Evolutionary conservation across 1,140 invertebrate species (phyloP).

Genomic region (Calosoma granatense): DNA sequence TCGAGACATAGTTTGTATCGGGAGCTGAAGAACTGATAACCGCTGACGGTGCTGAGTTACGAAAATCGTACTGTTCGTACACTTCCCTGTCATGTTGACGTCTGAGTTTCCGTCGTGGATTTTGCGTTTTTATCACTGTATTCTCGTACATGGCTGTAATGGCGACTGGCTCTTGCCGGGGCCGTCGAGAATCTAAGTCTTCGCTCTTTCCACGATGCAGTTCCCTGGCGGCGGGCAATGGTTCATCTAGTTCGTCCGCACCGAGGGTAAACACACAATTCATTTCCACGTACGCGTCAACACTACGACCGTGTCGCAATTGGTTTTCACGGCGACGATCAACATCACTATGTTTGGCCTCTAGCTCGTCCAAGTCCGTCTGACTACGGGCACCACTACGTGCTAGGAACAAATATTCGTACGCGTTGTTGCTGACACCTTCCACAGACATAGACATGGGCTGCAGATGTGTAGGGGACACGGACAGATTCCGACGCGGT

Average conservation of each 20-base stretch:
- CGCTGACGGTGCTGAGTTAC: constrained; percentile 15
- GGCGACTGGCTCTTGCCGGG: constrained; percentile 51
- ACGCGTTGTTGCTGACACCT: constrained; percentile 40
- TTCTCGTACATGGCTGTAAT: constrained; percentile 64
- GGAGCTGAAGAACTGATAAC: constrained; percentile 27
- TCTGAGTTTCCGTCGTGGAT: constrained; percentile 57
- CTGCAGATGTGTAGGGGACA: constrained; percentile 63
- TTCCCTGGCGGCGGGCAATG: constrained; percentile 23
- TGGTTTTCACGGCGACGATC: constrained; percentile 38
- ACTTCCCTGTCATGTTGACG: constrained; percentile 42
- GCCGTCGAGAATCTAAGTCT: constrained; percentile 37
- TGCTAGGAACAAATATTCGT: constrained; percentile 52
- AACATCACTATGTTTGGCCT: constrained; percentile 11
- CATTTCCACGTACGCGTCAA: constrained; percentile 68
- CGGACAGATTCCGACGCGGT: constrained; percentile 70
- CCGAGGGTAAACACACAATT: constrained; percentile 44
- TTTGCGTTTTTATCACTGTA: constrained; percentile 57
- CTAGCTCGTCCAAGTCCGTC: constrained; percentile 54
- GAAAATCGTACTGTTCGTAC: constrained; percentile 50
- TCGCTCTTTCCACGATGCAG: constrained; percentile 40
- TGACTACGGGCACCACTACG: constrained; percentile 44
- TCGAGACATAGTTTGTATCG: constrained; percentile 44
- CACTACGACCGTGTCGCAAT: constrained; percentile 56
- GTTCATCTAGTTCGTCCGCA: constrained; percentile 31
- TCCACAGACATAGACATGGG: constrained; percentile 46